A percentile compares a stretch with the other conserved stretches of the same genome.
These are phyloP conservation scores for Sorex maritimensis DNA, from an alignment of 2,797 vertebrate species.

Conservation along the genomic window DNA sequence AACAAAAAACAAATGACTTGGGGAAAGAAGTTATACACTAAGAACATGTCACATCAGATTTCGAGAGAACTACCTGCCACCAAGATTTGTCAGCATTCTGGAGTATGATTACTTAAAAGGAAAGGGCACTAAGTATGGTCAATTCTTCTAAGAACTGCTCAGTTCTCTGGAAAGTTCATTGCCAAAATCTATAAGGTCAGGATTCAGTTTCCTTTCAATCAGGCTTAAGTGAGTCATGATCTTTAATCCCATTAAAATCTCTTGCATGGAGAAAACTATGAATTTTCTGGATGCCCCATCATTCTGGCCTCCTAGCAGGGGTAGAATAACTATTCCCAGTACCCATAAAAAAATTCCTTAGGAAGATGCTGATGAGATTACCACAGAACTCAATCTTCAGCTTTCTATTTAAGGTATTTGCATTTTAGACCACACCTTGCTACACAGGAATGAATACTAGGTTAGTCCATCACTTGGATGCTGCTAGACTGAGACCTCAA, in stretches of 20 bases:
- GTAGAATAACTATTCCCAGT: not conserved
- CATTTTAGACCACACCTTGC: not conserved
- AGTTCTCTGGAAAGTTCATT: constrained; percentile 22
- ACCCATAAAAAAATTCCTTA: not conserved
- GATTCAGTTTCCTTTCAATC: constrained; percentile 23
- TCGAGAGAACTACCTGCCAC: constrained; percentile 45
- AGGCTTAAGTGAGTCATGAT: constrained; percentile 38
- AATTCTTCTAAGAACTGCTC: constrained; percentile 16
- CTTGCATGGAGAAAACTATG: constrained; percentile 56
- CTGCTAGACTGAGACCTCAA: not conserved
- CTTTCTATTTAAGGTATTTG: not conserved
- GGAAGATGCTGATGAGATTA: not conserved
- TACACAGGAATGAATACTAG: not conserved
- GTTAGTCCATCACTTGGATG: not conserved
- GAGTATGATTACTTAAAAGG: constrained; percentile 13
- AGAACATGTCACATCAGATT: constrained; percentile 34
- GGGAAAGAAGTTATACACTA: not conserved
- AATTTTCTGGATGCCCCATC: not conserved
- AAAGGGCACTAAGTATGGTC: constrained; percentile 40
- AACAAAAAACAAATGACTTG: constrained; percentile 35
- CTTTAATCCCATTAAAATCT: not conserved
- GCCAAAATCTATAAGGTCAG: not conserved
- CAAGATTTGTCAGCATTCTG: constrained; percentile 54
- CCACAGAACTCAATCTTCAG: not conserved
- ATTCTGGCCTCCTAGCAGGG: not conserved